phyloP scores from a whole-genome alignment of 2,797 vertebrate species.

The Okamejei kenojei region DNA sequence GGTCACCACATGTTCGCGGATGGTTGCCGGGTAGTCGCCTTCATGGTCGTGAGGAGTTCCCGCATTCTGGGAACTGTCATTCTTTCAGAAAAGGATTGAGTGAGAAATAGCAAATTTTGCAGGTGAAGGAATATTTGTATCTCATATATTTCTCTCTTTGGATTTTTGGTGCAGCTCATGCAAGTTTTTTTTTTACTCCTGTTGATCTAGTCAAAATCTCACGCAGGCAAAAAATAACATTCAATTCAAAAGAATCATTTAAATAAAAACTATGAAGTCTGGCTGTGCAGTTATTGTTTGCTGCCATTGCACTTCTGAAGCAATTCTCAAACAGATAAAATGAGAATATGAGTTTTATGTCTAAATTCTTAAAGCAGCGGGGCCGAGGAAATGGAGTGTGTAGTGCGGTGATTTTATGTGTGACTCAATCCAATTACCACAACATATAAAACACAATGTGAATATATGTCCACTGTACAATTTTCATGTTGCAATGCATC shows the following conservation, averaged over 20 bases:
- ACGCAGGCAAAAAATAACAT: background rate
- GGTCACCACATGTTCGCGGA: too few species aligned
- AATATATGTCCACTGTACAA: too few species aligned
- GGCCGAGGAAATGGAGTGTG: too few species aligned
- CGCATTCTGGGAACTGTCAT: too few species aligned
- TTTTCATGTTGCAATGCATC: too few species aligned
- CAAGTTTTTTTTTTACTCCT: conserved; percentile 5
- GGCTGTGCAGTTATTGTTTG: conserved; percentile 22
- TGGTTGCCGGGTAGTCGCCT: too few species aligned
- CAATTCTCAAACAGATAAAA: background rate
- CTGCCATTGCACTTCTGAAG: background rate
- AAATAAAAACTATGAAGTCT: background rate
- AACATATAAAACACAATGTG: too few species aligned
- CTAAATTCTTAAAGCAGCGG: background rate
- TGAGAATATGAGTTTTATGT: background rate
- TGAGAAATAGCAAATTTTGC: background rate
- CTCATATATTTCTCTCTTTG: background rate
- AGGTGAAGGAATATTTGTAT: conserved; percentile 21
- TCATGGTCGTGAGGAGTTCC: too few species aligned
- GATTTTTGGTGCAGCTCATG: background rate
- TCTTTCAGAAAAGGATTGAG: background rate
- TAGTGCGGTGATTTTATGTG: too few species aligned
- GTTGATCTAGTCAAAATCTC: background rate
- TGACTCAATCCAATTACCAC: too few species aligned
- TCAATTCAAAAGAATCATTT: background rate